Conservation (phyloP, 2,113 vertebrate genomes). For the Lagopus leucura region DNA sequence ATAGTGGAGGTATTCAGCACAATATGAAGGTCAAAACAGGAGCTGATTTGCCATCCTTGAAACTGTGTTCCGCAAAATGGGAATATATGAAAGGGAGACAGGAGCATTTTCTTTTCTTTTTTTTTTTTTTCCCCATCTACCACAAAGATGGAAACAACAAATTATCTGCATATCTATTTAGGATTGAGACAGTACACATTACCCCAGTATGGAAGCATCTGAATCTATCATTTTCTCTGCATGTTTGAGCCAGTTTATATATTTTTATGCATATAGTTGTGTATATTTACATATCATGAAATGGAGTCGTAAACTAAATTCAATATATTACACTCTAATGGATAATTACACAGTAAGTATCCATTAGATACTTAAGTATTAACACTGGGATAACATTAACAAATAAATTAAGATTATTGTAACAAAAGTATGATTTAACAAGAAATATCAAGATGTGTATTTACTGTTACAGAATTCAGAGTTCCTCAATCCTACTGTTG, state of each 20-base stretch:
- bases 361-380: background rate
- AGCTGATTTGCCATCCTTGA: background rate
- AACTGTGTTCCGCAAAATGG: background rate
- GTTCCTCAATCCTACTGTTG: background rate
- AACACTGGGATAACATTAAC: background rate
- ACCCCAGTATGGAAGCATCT: background rate
- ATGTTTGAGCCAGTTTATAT: background rate
- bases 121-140: background rate
- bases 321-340: background rate
- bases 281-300: background rate
- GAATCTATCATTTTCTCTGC: background rate
- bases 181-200: background rate
- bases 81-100: background rate
- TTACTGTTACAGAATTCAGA: background rate
- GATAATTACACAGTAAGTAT: background rate
- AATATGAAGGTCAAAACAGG: background rate
- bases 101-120: background rate
- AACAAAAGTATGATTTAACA: conserved; percentile 10
- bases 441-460: background rate
- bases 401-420: conserved; percentile 26
- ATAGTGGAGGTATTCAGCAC: fast-evolving
- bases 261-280: background rate
- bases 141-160: background rate
- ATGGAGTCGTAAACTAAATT: background rate
- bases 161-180: background rate